Evolutionary conservation across 2,888 invertebrate genomes (phyloP).

Genomic region (Erebia palarica): DNA sequence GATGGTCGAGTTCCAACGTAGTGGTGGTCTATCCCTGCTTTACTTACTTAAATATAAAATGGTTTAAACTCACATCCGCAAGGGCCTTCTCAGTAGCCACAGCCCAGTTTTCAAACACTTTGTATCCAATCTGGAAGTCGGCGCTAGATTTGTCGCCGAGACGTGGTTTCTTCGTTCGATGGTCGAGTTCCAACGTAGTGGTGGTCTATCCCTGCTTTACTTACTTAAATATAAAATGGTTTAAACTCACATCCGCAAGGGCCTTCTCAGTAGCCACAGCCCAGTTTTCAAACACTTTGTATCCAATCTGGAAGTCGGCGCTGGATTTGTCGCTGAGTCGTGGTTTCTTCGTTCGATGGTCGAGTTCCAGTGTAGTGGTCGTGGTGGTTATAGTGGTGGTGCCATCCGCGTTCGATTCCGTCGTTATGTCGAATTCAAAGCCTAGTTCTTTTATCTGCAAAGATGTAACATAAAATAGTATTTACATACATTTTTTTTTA

Average conservation of each 20-base stretch:
- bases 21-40: too few relatives aligned
- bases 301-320: constrained; percentile 77
- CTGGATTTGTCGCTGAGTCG: constrained; percentile 48
- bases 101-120: constrained; percentile 72
- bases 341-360: constrained; percentile 59
- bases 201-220: constrained; percentile 17
- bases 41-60: too few relatives aligned
- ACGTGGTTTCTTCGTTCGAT: constrained; percentile 63
- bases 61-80: constrained; percentile 47
- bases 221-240: background rate
- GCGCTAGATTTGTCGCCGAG: constrained; percentile 43
- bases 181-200: constrained; percentile 38
- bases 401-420: constrained; percentile 45
- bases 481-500: too few relatives aligned
- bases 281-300: constrained; percentile 74
- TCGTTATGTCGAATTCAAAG: constrained; percentile 73
- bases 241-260: constrained; percentile 50
- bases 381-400: constrained; percentile 52
- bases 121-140: constrained; percentile 79
- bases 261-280: constrained; percentile 63
- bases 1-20: too few relatives aligned
- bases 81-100: constrained; percentile 62
- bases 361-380: constrained; percentile 39
- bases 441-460: constrained; percentile 83
- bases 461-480: too few relatives aligned